These are phyloP conservation scores for Cistogaster globosa DNA, from an alignment of 2,888 invertebrate species.

Conservation along the genomic window DNA sequence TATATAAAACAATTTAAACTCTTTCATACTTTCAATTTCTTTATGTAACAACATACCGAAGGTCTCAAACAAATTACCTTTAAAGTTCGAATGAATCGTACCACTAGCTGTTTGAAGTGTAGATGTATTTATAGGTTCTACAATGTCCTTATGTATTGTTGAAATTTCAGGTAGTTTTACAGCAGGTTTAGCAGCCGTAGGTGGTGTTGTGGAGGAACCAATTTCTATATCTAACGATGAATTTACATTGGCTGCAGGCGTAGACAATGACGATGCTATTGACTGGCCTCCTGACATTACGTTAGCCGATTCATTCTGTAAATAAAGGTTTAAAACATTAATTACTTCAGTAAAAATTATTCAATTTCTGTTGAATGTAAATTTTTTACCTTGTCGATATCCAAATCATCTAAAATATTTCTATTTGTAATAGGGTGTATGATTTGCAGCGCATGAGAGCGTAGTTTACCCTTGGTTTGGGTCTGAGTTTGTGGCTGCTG, in stretches of 20 bases:
- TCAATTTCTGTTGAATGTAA: background rate
- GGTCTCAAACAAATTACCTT: slow-evolving; percentile 25
- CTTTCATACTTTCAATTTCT: too few relatives aligned
- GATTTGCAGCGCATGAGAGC: slow-evolving; percentile 73
- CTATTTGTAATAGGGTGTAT: slow-evolving; percentile 84
- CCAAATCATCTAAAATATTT: slow-evolving; percentile 80
- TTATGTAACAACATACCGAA: background rate
- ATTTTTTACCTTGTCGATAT: slow-evolving; percentile 74
- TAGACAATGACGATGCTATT: slow-evolving; percentile 6
- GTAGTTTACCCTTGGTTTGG: slow-evolving; percentile 40
- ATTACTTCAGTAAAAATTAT: background rate
- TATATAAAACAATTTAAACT: too few relatives aligned
- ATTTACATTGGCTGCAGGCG: slow-evolving; percentile 18
- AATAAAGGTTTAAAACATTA: background rate
- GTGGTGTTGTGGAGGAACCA: slow-evolving; percentile 9
- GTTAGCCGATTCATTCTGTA: slow-evolving; percentile 38
- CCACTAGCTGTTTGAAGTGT: slow-evolving; percentile 38
- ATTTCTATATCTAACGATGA: slow-evolving; percentile 27
- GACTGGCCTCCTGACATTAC: background rate
- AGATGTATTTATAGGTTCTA: slow-evolving; percentile 16
- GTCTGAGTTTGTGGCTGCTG: slow-evolving; percentile 58
- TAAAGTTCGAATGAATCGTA: slow-evolving; percentile 22
- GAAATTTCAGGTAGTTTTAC: slow-evolving; percentile 40
- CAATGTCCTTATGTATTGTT: slow-evolving; percentile 24
- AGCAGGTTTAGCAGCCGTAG: slow-evolving; percentile 65